Percentiles rank a stretch among this genome's conserved stretches.
Conservation (phyloP, 2,888 invertebrate genomes). For the Drosophila pseudotakahashii region DNA sequence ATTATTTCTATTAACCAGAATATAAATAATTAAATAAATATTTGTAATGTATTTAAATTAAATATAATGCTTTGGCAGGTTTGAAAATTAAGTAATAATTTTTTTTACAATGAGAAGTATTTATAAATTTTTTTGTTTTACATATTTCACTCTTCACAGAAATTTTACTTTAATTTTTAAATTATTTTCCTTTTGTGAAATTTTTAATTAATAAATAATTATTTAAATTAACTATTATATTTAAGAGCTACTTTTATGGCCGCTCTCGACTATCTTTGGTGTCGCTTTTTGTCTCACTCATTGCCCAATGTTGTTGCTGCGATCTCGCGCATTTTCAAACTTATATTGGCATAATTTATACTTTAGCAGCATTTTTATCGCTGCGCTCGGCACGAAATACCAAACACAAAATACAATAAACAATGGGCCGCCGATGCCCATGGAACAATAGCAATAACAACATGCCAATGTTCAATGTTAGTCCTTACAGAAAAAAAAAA, state of each 20-base stretch:
- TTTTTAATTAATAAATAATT: not conserved
- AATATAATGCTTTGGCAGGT: too few species aligned
- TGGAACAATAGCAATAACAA: slow-evolving; percentile 48
- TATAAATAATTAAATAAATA: too few species aligned
- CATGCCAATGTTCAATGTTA: slow-evolving; percentile 65
- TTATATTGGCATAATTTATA: slow-evolving; percentile 75
- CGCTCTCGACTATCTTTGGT: slow-evolving; percentile 3
- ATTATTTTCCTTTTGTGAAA: too few species aligned
- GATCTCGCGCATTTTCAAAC: slow-evolving; percentile 54
- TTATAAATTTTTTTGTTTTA: too few species aligned
- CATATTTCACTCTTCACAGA: too few species aligned
- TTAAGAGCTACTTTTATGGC: not conserved
- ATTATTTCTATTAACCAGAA: too few species aligned
- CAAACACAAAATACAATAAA: slow-evolving; percentile 68
- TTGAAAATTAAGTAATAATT: too few species aligned
- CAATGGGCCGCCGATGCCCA: slow-evolving; percentile 55
- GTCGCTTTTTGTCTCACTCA: slow-evolving; percentile 1
- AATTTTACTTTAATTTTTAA: too few species aligned
- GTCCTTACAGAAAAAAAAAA: slow-evolving; percentile 25
- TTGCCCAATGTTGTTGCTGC: slow-evolving; percentile 14
- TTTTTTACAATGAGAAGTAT: too few species aligned
- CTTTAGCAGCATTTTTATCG: slow-evolving; percentile 79
- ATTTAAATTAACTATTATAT: too few species aligned
- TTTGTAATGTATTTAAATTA: too few species aligned
- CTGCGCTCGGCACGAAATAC: slow-evolving; percentile 72